Percentiles rank a stretch among this genome's conserved stretches.
Evolutionary conservation across 2,888 invertebrate genomes (phyloP).

Genomic region (Phania funesta): DNA sequence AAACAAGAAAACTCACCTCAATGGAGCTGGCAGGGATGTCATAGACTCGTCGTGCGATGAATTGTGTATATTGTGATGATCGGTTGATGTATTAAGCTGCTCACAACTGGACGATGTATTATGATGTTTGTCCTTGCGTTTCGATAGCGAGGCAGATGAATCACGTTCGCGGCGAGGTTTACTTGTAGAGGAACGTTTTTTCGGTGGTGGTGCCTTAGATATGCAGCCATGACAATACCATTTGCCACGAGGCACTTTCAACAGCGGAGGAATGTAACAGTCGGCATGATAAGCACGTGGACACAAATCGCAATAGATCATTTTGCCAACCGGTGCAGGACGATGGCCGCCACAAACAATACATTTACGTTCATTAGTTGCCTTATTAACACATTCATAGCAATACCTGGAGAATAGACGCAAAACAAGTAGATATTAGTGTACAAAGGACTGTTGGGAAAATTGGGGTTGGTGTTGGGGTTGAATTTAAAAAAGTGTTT

Average conservation of each 20-base stretch:
- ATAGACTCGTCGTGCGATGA: constrained; percentile 80
- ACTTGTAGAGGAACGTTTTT: constrained; percentile 84
- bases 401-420: constrained; percentile 86
- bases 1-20: constrained; percentile 74
- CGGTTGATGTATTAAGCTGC: constrained; percentile 61
- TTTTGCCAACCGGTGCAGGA: constrained; percentile 82
- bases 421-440: no score
- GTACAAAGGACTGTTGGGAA: no score
- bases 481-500: constrained; percentile 12
- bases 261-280: constrained; percentile 93
- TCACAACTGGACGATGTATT: constrained; percentile 67
- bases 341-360: constrained; percentile 93
- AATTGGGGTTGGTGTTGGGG: neutral
- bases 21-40: constrained; percentile 77
- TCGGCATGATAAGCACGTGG: constrained; percentile 95
- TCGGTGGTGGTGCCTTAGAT: constrained; percentile 89
- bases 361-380: constrained; percentile 95
- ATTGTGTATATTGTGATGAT: constrained; percentile 75
- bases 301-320: constrained; percentile 94
- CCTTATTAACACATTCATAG: constrained; percentile 96
- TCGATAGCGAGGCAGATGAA: constrained; percentile 76
- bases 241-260: constrained; percentile 90
- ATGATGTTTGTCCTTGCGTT: constrained; percentile 80
- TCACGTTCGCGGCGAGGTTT: constrained; percentile 81
- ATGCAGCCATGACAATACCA: constrained; percentile 95